Conservation (phyloP, 2,113 vertebrate genomes). For the Pica pica region DNA sequence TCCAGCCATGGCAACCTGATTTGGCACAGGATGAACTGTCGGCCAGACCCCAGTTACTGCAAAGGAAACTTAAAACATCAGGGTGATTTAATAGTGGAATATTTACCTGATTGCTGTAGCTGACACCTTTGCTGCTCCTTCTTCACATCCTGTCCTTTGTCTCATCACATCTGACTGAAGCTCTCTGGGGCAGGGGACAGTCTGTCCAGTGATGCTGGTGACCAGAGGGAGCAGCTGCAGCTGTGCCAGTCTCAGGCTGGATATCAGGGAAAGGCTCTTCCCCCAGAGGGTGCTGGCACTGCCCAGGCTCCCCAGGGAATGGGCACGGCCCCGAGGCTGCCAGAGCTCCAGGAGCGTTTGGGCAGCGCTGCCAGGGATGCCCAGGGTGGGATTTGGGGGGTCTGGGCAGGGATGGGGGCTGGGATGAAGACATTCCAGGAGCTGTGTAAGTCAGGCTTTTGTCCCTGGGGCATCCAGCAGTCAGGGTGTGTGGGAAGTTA, state of each 20-base stretch:
- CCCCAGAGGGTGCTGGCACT: neutral
- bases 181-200: neutral
- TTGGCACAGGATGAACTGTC: accelerated
- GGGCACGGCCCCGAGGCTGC: neutral
- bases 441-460: neutral
- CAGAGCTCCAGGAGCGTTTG: neutral
- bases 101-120: accelerated
- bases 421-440: neutral
- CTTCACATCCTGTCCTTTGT: neutral
- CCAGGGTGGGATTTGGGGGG: neutral
- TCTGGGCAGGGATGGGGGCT: neutral
- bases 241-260: accelerated
- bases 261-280: accelerated
- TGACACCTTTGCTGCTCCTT: neutral
- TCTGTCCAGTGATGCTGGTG: neutral
- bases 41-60: neutral
- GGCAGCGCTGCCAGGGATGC: neutral
- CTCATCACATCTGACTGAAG: neutral
- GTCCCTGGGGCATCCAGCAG: neutral
- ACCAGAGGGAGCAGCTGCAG: neutral
- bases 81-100: neutral
- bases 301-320: neutral
- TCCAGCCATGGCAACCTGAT: neutral
- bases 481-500: neutral
- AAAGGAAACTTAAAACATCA: neutral